Percentiles rank a stretch among this genome's conserved stretches.
These are phyloP conservation scores for Brachyopa scutellaris DNA, from an alignment of 2,888 invertebrate genomes.

Conservation along the genomic window DNA sequence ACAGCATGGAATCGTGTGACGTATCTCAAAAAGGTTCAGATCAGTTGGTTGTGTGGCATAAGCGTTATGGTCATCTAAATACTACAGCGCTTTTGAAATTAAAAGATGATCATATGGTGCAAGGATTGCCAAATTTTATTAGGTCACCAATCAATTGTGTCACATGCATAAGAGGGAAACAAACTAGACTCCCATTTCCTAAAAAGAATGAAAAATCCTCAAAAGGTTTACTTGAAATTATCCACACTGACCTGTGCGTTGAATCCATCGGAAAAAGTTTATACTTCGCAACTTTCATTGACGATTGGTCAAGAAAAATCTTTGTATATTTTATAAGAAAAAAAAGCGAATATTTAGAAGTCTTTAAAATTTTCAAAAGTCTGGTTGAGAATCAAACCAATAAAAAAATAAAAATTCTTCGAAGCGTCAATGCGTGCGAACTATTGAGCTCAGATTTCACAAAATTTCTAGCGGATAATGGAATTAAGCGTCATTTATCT, in stretches of 20 bases:
- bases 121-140: too few species aligned
- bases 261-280: too few species aligned
- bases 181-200: conserved; percentile 18
- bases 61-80: too few species aligned
- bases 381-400: background rate
- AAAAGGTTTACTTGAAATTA: conserved; percentile 23
- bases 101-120: too few species aligned
- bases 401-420: background rate
- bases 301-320: too few species aligned
- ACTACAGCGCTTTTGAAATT: too few species aligned
- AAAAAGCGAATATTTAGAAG: conserved; percentile 1
- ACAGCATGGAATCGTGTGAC: too few species aligned
- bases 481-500: background rate
- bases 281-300: too few species aligned
- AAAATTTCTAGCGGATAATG: background rate
- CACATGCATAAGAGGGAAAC: conserved; percentile 25
- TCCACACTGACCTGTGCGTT: conserved; percentile 17
- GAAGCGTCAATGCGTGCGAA: background rate
- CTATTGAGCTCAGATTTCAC: background rate
- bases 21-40: too few species aligned
- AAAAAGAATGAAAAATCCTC: conserved; percentile 16
- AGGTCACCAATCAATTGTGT: conserved; percentile 17
- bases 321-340: background rate
- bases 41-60: too few species aligned
- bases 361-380: background rate